Evolutionary conservation across 2,888 invertebrate species (phyloP), one percentile per base, ranked within the genome.

Genomic region (Eurytoma californica): DNA sequence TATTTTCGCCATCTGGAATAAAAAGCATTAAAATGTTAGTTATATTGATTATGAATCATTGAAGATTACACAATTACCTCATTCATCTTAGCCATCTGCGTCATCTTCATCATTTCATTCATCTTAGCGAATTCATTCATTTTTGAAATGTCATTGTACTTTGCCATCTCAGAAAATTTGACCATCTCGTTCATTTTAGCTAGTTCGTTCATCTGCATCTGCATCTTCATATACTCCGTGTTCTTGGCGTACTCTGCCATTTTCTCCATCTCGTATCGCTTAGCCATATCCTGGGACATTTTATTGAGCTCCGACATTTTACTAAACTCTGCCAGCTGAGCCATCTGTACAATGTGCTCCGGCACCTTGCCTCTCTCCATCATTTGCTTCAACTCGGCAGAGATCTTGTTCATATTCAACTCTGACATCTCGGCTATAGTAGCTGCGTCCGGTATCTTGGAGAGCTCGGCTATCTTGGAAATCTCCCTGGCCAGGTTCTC

Each of bases 341-440:
- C 90, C 90, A 90, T 90, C 84, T 90, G 90, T 57, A 90, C 90
- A 68, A 90, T 90, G 76, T 90, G 90, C 69, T 90, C 90, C 0
- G 90, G 90, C 3, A 90, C 90, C 77, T 90, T 90, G 7, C 90
- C 90, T 5, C 90, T 84, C 66, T 90, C 90, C 90, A 90, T 90
- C 90, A 90, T 90, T 69, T 90, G 90, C 77, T 90, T 90, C 67
- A 90, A 72, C 70, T 90, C 90, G 0, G 90, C 90, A 0, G 90
- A 90, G n/a, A 90, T 90, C 77, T 90, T 90, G 78, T 90, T 90
- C 89, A 90, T 89, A 53, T 90, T 90, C 83, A 90, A 86, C 61
- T 90, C 90, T 0, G 89, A 89, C 89, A 90, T 90, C 66, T 90
- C 90, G 3, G 89, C 88, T 24, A 90, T 87, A 0, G 88, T 86